Evolutionary conservation across 1,140 invertebrate species (phyloP), one percentile per base, ranked within the genome.

Genomic region (Camponotus vicinus): DNA sequence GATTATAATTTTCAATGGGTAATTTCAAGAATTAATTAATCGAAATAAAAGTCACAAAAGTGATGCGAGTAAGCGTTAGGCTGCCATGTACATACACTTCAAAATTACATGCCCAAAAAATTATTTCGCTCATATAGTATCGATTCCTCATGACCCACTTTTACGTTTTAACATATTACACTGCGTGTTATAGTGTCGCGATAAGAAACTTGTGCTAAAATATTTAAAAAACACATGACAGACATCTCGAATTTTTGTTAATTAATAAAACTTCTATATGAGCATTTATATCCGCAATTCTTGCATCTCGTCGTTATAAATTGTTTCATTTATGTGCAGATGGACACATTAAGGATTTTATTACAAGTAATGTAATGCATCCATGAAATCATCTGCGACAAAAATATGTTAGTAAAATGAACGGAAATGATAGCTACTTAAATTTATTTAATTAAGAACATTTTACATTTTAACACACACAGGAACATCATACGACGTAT

Each of bases 191-290:
- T 27, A 13, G 11, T 37, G 40, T 32, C 55, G 52, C 55, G 79
- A 83, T 83, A 83, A 83, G 79, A 73, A 83, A 61, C 9, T 32
- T 32, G 13, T 40, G 79, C 69, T 73, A 37, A 83, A 83, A 83
- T 83, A 83, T 83, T 73, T 61, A 73, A 73, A 71, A 71, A 83
- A 40, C 57, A 52, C 2, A 32, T 21, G 67, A 42, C 66, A 27
- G 34, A 55, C 27, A 37, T 73, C 15, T 55, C 37, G 69, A 73
- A 73, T 83, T 73, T 83, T 83, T 55, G 79, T 83, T 83, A 83
- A 83, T 83, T 73, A 37, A 45, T 73, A 83, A 49, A 73, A 83
- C 69, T 52, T 45, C 2, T 57, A n/a, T 42, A 18, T 15, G 69
- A 45, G 59, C 9, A 40, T 52, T 18, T 52, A 34, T 21, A 40